Percentiles rank a stretch among this genome's conserved stretches.
Evolutionary conservation across 2,797 vertebrate genomes (phyloP).

Genomic region (Coreius guichenoti): DNA sequence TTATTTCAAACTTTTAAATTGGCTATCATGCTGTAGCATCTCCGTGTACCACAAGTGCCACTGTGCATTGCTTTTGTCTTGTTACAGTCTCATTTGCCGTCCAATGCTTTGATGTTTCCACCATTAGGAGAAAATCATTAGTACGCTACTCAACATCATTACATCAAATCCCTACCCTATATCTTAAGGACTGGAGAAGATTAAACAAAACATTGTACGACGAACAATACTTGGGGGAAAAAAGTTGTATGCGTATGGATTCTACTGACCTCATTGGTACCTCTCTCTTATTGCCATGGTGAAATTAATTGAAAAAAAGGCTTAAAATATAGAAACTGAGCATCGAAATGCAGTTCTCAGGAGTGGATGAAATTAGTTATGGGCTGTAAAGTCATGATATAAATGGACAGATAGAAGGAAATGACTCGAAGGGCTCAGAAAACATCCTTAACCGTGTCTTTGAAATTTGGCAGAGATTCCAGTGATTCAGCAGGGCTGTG

Average conservation of each 20-base stretch:
- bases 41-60: slow-evolving; percentile 16
- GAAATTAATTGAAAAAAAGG: neutral
- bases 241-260: slow-evolving; percentile 5
- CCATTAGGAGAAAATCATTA: slow-evolving; percentile 43
- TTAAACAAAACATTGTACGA: slow-evolving; percentile 8
- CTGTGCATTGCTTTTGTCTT: slow-evolving; percentile 15
- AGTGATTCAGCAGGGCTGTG: slow-evolving; percentile 50
- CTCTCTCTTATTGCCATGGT: slow-evolving; percentile 9
- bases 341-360: neutral
- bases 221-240: neutral
- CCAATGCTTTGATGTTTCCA: slow-evolving; percentile 46
- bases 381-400: neutral
- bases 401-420: neutral
- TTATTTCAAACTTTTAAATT: slow-evolving; percentile 67
- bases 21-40: slow-evolving; percentile 52
- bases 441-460: slow-evolving; percentile 42
- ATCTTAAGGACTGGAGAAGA: slow-evolving; percentile 6
- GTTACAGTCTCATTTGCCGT: slow-evolving; percentile 21
- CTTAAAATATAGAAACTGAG: slow-evolving; percentile 1
- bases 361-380: slow-evolving; percentile 3
- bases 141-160: slow-evolving; percentile 41
- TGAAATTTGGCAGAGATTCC: slow-evolving; percentile 48
- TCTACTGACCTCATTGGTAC: neutral
- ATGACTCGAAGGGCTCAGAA: slow-evolving; percentile 1
- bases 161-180: slow-evolving; percentile 23